A percentile compares a stretch with the other conserved stretches of the same genome.
These are phyloP conservation scores for Pocillopora damicornis DNA, from an alignment of 64 coral and sea anemone genomes.

Conservation along the genomic window DNA sequence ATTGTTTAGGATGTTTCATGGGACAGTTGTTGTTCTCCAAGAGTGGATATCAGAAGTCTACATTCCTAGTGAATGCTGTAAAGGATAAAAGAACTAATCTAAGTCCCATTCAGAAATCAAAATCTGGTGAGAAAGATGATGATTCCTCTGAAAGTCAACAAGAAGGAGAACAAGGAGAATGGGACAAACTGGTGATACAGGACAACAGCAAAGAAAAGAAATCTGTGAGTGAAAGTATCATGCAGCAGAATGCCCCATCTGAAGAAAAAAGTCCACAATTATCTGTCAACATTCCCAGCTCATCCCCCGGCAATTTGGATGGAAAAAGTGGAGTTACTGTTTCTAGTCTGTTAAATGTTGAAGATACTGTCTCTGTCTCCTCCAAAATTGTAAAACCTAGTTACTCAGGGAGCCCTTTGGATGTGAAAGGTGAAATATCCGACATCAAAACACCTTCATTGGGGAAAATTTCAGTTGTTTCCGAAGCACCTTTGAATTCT, in stretches of 20 bases:
- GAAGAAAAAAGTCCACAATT: neutral
- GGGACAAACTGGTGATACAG: neutral
- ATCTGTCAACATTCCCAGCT: neutral
- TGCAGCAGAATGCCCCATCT: neutral
- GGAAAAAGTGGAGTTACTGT: neutral
- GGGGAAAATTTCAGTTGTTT: slow-evolving; percentile 6
- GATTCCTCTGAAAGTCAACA: slow-evolving; percentile 1
- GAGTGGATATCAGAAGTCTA: slow-evolving; percentile 4
- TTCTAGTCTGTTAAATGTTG: neutral
- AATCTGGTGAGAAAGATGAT: neutral
- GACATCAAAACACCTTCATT: slow-evolving; percentile 10
- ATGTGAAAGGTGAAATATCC: neutral
- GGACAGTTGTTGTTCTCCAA: slow-evolving; percentile 36
- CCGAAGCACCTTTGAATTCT: slow-evolving; percentile 13
- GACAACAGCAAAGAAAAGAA: neutral
- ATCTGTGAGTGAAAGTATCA: neutral
- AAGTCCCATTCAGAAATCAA: neutral
- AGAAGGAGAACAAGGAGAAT: neutral
- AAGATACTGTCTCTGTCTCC: neutral
- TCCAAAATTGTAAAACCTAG: slow-evolving; percentile 17
- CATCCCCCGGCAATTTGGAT: neutral
- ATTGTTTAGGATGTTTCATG: slow-evolving; percentile 40
- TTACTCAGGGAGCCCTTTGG: neutral
- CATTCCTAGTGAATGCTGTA: neutral
- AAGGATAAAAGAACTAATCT: neutral